These are phyloP conservation scores for Mobula hypostoma DNA, from an alignment of 2,113 vertebrate genomes.

Conservation along the genomic window DNA sequence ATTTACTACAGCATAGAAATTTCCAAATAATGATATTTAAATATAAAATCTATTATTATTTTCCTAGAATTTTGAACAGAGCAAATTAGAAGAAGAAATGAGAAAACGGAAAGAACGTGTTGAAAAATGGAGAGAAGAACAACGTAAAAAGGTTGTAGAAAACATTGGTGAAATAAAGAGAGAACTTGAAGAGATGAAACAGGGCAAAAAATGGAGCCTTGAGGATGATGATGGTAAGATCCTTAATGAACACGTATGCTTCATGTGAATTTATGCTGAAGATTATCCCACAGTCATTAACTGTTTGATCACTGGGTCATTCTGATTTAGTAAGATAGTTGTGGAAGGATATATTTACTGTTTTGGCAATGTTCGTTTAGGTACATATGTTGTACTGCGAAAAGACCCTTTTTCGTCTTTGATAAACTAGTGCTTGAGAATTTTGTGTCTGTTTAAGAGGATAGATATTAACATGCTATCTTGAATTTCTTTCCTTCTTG, in stretches of 20 bases:
- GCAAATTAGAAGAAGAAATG: slow-evolving; percentile 98
- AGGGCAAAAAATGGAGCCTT: slow-evolving; percentile 96
- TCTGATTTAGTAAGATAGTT: not conserved
- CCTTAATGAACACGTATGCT: not conserved
- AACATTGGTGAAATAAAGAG: slow-evolving; percentile 95
- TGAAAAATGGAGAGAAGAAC: slow-evolving; percentile 96
- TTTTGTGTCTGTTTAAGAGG: not conserved
- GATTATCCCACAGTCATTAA: not conserved
- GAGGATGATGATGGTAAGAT: slow-evolving; percentile 92
- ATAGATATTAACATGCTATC: not conserved
- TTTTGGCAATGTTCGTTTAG: not conserved
- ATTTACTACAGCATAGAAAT: not conserved
- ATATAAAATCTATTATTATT: not conserved
- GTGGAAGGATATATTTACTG: not conserved
- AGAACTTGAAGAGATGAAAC: slow-evolving; percentile 95
- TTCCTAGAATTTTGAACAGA: slow-evolving; percentile 90
- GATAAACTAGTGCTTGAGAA: not conserved
- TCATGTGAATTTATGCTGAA: not conserved
- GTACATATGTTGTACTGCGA: not conserved
- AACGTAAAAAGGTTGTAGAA: slow-evolving; percentile 92
- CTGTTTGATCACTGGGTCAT: too few relatives aligned
- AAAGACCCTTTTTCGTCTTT: not conserved
- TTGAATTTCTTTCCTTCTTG: not conserved
- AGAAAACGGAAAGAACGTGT: slow-evolving; percentile 96
- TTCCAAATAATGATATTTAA: not conserved